Evolutionary conservation across 2,113 vertebrate genomes (phyloP).

Genomic region (Corvus cornix): DNA sequence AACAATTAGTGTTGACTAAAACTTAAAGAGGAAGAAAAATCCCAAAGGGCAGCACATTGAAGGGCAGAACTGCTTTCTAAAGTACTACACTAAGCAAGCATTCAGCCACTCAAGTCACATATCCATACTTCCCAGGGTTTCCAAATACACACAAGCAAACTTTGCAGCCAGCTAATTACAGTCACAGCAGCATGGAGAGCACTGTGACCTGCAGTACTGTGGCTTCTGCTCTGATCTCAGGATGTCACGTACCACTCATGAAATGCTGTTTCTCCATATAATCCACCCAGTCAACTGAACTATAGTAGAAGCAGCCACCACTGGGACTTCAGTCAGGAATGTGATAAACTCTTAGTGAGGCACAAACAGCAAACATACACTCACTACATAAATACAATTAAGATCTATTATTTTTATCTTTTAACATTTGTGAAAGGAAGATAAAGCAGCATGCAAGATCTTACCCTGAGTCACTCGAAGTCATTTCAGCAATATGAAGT

Average conservation of each 20-base stretch:
- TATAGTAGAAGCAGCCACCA: neutral
- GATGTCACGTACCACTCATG: rapidly evolving
- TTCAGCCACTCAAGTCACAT: neutral
- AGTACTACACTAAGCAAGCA: neutral
- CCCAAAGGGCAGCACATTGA: neutral
- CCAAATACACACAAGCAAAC: neutral
- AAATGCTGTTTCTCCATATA: neutral
- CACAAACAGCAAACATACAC: neutral
- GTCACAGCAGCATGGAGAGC: neutral
- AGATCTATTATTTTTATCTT: neutral
- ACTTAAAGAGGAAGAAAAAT: neutral
- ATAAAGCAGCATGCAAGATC: neutral
- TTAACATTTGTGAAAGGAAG: neutral
- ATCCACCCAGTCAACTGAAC: neutral
- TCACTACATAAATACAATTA: neutral
- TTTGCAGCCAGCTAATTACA: neutral
- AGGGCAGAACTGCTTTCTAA: neutral
- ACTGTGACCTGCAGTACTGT: neutral
- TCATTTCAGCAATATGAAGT: neutral
- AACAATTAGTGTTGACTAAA: neutral
- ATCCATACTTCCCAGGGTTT: neutral
- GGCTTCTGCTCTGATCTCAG: neutral
- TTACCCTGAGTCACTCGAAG: neutral
- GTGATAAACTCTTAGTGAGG: neutral
- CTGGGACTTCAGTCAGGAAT: neutral